These are phyloP conservation scores for Morone saxatilis DNA, from an alignment of 2,113 vertebrate species.

Conservation along the genomic window DNA sequence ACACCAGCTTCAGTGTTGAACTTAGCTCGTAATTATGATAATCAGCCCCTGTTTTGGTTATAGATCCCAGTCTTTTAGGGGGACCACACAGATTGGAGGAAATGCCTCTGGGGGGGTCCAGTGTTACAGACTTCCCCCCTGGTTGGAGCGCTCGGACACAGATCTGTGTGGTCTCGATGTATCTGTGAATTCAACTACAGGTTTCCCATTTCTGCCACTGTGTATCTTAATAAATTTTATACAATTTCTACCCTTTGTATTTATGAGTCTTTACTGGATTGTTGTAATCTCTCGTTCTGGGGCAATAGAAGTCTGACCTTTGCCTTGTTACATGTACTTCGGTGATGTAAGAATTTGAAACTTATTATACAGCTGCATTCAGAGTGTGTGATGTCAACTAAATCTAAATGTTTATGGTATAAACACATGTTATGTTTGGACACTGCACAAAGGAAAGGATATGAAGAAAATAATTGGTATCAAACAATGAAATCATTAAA, in stretches of 20 bases:
- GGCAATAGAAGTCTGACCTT: neutral
- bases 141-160: neutral
- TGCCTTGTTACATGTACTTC: neutral
- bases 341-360: neutral
- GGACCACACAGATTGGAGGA: slow-evolving; percentile 66
- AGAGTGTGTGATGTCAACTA: neutral
- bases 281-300: neutral
- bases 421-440: slow-evolving; percentile 6
- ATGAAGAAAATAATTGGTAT: neutral
- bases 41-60: slow-evolving; percentile 44
- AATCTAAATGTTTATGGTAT: neutral
- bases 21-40: slow-evolving; percentile 24
- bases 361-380: neutral
- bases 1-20: slow-evolving; percentile 19
- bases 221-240: too few species aligned
- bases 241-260: neutral
- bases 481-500: slow-evolving; percentile 8
- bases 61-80: slow-evolving; percentile 16
- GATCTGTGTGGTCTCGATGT: slow-evolving; percentile 46
- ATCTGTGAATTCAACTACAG: slow-evolving; percentile 5
- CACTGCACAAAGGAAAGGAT: neutral
- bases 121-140: slow-evolving; percentile 10
- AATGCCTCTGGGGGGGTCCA: slow-evolving; percentile 11
- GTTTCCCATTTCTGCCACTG: neutral
- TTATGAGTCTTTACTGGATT: neutral